Conservation (phyloP, 1,140 invertebrate genomes). For the Caenorhabditis elegans region WBcel235 BX284605.5:13914501-13915000, state of each 20-base stretch:
- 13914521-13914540: constrained; percentile 67
- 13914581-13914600: constrained; percentile 66
- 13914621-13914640: constrained; percentile 62
- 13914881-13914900: too few relatives aligned
- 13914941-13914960: too few relatives aligned
- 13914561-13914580: constrained; percentile 65
- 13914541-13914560: constrained; percentile 66
- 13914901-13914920: too few relatives aligned
- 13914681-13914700: constrained; percentile 64
- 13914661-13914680: constrained; percentile 62
- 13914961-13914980: too few relatives aligned
- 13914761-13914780: constrained; percentile 53
- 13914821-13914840: too few relatives aligned
- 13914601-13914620: constrained; percentile 57
- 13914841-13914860: too few relatives aligned
- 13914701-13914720: constrained; percentile 60
- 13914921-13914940: too few relatives aligned
- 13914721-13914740: constrained; percentile 52
- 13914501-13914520: constrained; percentile 63
- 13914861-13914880: too few relatives aligned
- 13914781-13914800: constrained; percentile 51
- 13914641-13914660: constrained; percentile 65
- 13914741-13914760: constrained; percentile 49
- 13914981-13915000: too few relatives aligned
- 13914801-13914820: too few relatives aligned